These are phyloP conservation scores for Elgonia sp. DNA, from an alignment of 2,888 invertebrate species.

Conservation along the genomic window DNA sequence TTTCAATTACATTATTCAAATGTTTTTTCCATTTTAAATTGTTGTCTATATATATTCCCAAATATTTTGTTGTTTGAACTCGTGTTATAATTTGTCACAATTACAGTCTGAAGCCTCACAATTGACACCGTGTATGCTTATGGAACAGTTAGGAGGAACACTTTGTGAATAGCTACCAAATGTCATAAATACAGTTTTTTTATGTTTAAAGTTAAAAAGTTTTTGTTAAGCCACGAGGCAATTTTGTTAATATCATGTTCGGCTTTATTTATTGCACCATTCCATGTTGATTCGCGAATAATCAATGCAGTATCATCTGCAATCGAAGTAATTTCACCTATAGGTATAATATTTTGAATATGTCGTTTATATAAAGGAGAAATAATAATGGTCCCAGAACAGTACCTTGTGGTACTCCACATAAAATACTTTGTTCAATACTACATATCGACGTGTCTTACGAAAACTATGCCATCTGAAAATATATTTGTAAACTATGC, in stretches of 20 bases:
- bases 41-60: slow-evolving; percentile 19
- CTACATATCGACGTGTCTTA: too few relatives aligned
- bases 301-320: slow-evolving; percentile 1
- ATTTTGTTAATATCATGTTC: too few relatives aligned
- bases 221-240: background rate
- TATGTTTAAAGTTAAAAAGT: background rate
- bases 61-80: slow-evolving; percentile 1
- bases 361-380: background rate
- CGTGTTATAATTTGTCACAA: background rate
- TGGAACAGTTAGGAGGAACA: background rate
- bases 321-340: background rate
- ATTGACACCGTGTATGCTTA: background rate
- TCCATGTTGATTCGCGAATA: background rate
- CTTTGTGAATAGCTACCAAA: background rate
- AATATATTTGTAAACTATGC: too few relatives aligned
- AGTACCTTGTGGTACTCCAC: background rate
- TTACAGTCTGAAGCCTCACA: background rate
- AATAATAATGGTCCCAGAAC: background rate
- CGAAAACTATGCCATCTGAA: too few relatives aligned
- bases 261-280: background rate
- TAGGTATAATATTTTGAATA: background rate
- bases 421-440: background rate
- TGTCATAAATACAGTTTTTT: background rate
- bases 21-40: slow-evolving; percentile 24
- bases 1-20: background rate